A percentile compares a stretch with the other conserved stretches of the same genome.
Evolutionary conservation across 2,888 invertebrate species (phyloP).

Genomic region (Hybos culiciformis): DNA sequence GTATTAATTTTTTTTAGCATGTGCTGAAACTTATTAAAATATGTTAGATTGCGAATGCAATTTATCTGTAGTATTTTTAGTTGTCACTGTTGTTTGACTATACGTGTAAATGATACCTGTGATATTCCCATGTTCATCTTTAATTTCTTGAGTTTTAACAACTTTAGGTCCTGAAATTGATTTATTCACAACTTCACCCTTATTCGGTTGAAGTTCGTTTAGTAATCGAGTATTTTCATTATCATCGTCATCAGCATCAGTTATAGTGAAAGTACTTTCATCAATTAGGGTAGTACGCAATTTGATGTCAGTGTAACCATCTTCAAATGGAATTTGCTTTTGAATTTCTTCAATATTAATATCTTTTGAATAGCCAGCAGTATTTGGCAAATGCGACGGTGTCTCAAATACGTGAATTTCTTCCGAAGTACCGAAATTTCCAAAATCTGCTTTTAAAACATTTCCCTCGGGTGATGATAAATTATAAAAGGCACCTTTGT

Average conservation of each 20-base stretch:
- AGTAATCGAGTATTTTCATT: not conserved
- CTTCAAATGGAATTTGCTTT: conserved; percentile 38
- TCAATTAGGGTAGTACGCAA: conserved; percentile 26
- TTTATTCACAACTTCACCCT: not conserved
- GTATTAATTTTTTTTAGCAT: no score
- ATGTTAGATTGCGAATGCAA: no score
- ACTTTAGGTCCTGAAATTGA: not conserved
- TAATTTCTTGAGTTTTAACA: not conserved
- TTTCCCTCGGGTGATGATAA: no score
- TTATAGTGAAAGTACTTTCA: conserved; percentile 11
- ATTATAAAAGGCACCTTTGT: no score
- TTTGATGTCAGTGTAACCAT: conserved; percentile 27
- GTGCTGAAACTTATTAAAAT: no score
- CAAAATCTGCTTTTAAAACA: no score
- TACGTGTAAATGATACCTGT: not conserved
- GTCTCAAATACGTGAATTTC: no score
- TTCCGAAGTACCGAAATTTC: no score
- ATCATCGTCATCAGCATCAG: conserved; percentile 7
- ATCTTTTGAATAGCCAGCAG: conserved; percentile 44
- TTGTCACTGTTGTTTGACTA: not conserved
- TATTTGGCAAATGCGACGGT: conserved; percentile 36
- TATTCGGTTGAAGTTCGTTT: no score
- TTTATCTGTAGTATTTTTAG: no score
- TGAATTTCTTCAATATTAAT: conserved; percentile 45
- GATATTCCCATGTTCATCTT: not conserved